Evolutionary conservation across 2,797 vertebrate species (phyloP), one percentile per base, ranked within the genome.

Genomic region (Hippopotamyrus pictus): DNA sequence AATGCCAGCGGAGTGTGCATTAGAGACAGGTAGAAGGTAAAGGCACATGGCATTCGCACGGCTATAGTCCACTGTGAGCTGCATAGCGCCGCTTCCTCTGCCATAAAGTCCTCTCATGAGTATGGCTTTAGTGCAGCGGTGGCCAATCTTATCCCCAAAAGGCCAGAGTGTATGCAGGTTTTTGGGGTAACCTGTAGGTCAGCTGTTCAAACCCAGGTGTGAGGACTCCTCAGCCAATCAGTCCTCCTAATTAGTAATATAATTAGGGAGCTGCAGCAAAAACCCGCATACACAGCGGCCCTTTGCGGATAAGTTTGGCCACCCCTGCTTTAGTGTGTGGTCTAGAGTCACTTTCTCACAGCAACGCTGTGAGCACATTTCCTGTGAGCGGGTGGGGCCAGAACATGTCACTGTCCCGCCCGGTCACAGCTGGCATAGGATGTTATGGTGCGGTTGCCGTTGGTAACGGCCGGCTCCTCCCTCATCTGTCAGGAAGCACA

Each of bases 401-500:
- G 3, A 84, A 25, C 37, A 2, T n/a, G 73, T n/a, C 37, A n/a
- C 6, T 0, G 25, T 33, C 25, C 62, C 62, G 4, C 25, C 9
- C 4, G 12, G 65, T 12, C 25, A 14, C 11, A 33, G 65, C 29
- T 33, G 65, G 65, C 65, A 14, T 73, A 17, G 6, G 37, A 44
- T 44, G 37, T 41, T 44, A 84, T 84, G 46, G 19, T 12, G 12
- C 44, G 82, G 82, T 86, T 44, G 9, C 48, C 17, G 1, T 50
- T 12, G 12, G 86, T 59, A 22, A 87, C 14, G 1, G 53, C 29
- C 22, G 93, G 91, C 93, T 89, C 92, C 86, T 90, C 85, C 73
- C 73, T 44, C 25, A 86, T 89, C 91, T 88, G 94, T 93, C 96
- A 99, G 98, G 96, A 99, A 99, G 94, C 98, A 98, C 96, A 99